Evolutionary conservation across 2,888 invertebrate genomes (phyloP).

Genomic region (Laspeyria flexula): DNA sequence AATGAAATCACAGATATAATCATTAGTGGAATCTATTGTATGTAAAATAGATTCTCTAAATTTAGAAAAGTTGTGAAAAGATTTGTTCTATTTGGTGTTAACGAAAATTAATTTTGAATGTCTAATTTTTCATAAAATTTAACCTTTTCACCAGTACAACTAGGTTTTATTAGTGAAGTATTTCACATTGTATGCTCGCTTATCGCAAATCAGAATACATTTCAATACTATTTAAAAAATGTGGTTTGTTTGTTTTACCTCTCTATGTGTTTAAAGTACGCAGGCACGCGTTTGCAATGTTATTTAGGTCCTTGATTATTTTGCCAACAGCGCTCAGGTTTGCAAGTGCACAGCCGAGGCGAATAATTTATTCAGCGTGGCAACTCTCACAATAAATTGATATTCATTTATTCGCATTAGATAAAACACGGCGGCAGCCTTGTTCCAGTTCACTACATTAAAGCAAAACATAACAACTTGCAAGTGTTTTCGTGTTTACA

Average conservation of each 20-base stretch:
- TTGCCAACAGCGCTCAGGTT: not conserved
- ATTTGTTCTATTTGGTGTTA: no score
- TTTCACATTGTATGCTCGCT: no score
- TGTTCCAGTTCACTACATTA: conserved; percentile 1
- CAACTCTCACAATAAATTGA: not conserved
- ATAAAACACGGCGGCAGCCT: conserved; percentile 6
- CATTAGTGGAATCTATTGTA: no score
- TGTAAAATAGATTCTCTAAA: no score
- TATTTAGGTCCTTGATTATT: not conserved
- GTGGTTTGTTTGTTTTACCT: no score
- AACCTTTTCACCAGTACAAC: no score
- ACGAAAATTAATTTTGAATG: no score
- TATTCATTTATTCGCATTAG: conserved; percentile 4
- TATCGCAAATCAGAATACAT: not conserved
- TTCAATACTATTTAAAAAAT: no score
- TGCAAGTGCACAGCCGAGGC: not conserved
- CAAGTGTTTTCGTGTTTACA: not conserved
- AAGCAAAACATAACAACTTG: not conserved
- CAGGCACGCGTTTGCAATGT: not conserved
- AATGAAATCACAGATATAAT: no score
- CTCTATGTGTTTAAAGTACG: not conserved
- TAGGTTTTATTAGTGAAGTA: no score
- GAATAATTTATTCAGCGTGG: not conserved
- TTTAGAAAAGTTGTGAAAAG: no score
- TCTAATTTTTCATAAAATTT: no score